phyloP scores from a whole-genome alignment of 2,113 vertebrate genomes.

The Melanocharis versteri region DNA sequence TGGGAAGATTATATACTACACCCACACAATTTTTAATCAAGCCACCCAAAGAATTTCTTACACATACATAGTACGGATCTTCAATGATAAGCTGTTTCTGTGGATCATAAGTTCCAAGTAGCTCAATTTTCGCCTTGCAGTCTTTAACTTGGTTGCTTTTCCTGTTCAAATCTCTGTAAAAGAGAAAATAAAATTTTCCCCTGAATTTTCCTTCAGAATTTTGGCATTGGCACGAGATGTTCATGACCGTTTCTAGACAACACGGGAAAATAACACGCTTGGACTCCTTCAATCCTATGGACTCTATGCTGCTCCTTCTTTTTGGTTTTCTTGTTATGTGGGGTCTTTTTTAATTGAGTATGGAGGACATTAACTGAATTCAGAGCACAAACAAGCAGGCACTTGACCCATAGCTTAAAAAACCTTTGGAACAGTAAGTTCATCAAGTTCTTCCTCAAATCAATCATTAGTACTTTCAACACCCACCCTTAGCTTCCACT shows the following conservation, averaged over 20 bases:
- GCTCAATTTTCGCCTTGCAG: slow-evolving; percentile 81
- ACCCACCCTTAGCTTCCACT: neutral
- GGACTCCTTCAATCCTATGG: neutral
- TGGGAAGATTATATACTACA: neutral
- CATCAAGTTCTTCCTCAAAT: neutral
- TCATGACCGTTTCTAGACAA: neutral
- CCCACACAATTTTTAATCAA: neutral
- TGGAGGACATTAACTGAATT: neutral
- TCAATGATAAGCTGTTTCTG: slow-evolving; percentile 85
- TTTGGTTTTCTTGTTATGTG: neutral
- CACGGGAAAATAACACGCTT: neutral
- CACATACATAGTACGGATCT: slow-evolving; percentile 89
- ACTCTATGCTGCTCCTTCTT: neutral
- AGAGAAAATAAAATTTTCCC: slow-evolving; percentile 24
- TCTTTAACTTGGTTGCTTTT: slow-evolving; percentile 81
- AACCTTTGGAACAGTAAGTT: neutral
- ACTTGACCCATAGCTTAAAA: neutral
- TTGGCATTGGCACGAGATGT: neutral
- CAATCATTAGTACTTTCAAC: neutral
- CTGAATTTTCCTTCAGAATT: neutral
- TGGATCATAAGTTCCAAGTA: slow-evolving; percentile 86
- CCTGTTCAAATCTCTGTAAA: slow-evolving; percentile 85
- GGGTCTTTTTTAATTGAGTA: neutral
- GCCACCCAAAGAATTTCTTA: neutral
- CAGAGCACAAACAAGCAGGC: neutral